phyloP scores from a whole-genome alignment of 2,888 invertebrate genomes.

The Balanococcus diminutus region DNA sequence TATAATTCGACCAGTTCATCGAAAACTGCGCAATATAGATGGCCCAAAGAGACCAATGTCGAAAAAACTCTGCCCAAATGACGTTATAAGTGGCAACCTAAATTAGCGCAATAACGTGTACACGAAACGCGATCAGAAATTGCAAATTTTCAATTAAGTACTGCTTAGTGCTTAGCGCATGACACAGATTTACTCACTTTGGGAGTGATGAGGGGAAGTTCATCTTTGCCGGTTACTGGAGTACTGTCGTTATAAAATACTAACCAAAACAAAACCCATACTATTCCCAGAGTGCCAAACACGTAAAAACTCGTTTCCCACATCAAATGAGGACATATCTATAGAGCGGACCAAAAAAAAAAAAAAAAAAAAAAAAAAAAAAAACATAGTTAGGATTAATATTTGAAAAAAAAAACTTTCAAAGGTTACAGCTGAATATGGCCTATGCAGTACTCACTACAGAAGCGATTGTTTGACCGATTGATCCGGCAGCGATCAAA shows the following conservation, averaged over 20 bases:
- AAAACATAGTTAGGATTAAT: background rate
- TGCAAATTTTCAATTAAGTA: background rate
- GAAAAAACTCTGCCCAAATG: slow-evolving; percentile 70
- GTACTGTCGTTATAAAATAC: slow-evolving; percentile 68
- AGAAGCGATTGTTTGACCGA: slow-evolving; percentile 76
- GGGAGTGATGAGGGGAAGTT: slow-evolving; percentile 67
- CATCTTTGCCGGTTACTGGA: slow-evolving; percentile 62
- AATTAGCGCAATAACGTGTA: slow-evolving; percentile 56
- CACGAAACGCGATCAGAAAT: background rate
- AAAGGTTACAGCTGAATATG: too few species aligned
- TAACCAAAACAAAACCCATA: slow-evolving; percentile 72
- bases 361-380: background rate
- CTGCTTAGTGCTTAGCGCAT: too few species aligned
- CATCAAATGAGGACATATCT: slow-evolving; percentile 71
- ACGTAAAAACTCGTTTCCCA: slow-evolving; percentile 74
- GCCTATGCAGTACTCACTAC: too few species aligned
- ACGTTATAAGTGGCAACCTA: slow-evolving; percentile 67
- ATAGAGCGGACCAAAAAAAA: slow-evolving; percentile 41
- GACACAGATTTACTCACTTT: slow-evolving; percentile 61
- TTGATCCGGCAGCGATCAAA: slow-evolving; percentile 74
- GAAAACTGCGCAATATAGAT: slow-evolving; percentile 77
- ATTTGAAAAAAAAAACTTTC: too few species aligned
- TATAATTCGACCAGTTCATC: slow-evolving; percentile 82
- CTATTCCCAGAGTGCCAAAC: slow-evolving; percentile 72
- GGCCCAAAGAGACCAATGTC: slow-evolving; percentile 74